phyloP scores from a whole-genome alignment of 2,797 vertebrate species.

The Enteromius mattozi region DNA sequence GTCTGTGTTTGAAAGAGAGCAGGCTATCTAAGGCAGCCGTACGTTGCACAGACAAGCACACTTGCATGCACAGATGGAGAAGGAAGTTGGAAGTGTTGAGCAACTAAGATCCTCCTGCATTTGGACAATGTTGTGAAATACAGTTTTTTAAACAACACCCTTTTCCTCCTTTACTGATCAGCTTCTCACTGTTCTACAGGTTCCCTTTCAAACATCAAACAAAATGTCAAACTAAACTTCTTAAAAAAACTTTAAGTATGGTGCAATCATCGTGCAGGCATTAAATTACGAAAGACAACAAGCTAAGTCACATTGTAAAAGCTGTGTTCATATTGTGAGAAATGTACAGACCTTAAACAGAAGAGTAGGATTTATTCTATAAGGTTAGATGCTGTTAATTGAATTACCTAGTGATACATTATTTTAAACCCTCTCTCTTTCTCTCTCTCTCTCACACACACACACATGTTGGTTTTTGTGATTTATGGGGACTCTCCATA shows the following conservation, averaged over 20 bases:
- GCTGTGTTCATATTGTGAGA: background rate
- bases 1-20: background rate
- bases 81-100: conserved; percentile 79
- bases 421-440: background rate
- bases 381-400: background rate
- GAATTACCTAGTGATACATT: background rate
- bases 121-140: conserved; percentile 77
- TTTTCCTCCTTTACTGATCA: conserved; percentile 41
- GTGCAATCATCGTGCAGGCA: background rate
- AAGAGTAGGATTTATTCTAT: background rate
- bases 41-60: background rate
- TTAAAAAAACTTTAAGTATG: conserved; percentile 16
- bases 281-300: background rate
- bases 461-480: no score
- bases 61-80: conserved; percentile 62
- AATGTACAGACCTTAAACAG: background rate
- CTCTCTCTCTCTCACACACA: conserved; percentile 55
- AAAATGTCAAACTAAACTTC: conserved; percentile 14
- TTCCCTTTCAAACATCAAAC: conserved; percentile 43
- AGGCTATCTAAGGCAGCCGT: background rate
- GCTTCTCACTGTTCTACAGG: conserved; percentile 26
- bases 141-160: conserved; percentile 70
- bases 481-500: no score
- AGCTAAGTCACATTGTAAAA: background rate
- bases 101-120: conserved; percentile 73